These are phyloP conservation scores for Setipinna tenuifilis DNA, from an alignment of 2,797 vertebrate species.

Conservation along the genomic window DNA sequence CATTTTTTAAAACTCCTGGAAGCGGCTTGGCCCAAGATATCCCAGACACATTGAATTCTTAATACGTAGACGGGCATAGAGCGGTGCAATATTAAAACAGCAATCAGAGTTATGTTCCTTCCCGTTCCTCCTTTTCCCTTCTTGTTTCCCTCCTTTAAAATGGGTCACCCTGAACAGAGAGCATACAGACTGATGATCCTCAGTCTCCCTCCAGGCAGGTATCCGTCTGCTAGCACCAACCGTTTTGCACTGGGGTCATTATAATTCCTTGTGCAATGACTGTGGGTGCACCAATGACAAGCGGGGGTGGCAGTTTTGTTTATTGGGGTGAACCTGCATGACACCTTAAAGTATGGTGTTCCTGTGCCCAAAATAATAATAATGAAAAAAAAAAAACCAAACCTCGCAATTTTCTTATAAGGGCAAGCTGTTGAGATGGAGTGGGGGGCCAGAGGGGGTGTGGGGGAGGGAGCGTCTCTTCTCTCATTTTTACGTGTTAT, in stretches of 20 bases:
- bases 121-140: neutral
- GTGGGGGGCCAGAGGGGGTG: neutral
- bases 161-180: slow-evolving; percentile 53
- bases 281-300: slow-evolving; percentile 13
- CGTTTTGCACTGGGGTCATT: slow-evolving; percentile 38
- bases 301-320: slow-evolving; percentile 4
- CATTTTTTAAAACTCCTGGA: slow-evolving; percentile 26
- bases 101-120: neutral
- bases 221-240: slow-evolving; percentile 43
- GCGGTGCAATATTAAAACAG: slow-evolving; percentile 25
- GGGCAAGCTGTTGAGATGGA: slow-evolving; percentile 9
- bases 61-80: neutral
- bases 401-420: neutral
- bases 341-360: slow-evolving; percentile 23
- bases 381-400: neutral
- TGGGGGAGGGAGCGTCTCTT: neutral
- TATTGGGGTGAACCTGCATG: slow-evolving; percentile 22
- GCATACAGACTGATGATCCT: slow-evolving; percentile 39
- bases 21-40: slow-evolving; percentile 11
- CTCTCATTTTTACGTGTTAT: neutral
- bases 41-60: slow-evolving; percentile 20
- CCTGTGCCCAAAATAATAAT: neutral
- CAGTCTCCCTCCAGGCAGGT: slow-evolving; percentile 30
- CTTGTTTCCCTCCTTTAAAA: slow-evolving; percentile 36
- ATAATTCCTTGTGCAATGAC: slow-evolving; percentile 19